These are phyloP conservation scores for Spicauda simplicius DNA, from an alignment of 2,888 invertebrate genomes.

Conservation along the genomic window DNA sequence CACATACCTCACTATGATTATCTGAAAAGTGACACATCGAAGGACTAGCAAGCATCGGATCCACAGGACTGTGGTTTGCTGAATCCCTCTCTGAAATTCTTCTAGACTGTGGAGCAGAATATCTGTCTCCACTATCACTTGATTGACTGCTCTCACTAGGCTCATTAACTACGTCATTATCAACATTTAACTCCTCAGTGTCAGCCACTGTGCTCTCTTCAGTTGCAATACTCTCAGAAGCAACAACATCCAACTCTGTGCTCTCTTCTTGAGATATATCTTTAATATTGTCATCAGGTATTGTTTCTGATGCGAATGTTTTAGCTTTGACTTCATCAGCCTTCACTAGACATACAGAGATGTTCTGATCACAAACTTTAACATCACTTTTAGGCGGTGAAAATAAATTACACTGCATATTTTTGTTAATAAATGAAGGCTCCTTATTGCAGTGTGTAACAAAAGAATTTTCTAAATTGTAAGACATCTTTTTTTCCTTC, in stretches of 20 bases:
- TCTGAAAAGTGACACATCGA: slow-evolving; percentile 89
- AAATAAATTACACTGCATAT: slow-evolving; percentile 46
- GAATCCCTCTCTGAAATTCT: slow-evolving; percentile 86
- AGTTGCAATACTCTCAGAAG: slow-evolving; percentile 55
- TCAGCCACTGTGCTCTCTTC: slow-evolving; percentile 41
- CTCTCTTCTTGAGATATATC: slow-evolving; percentile 54
- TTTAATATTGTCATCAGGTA: slow-evolving; percentile 50
- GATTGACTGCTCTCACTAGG: slow-evolving; percentile 62
- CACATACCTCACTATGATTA: slow-evolving; percentile 86
- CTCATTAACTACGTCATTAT: slow-evolving; percentile 64
- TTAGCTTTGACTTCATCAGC: slow-evolving; percentile 51
- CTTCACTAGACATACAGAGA: slow-evolving; percentile 49
- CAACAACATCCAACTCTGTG: slow-evolving; percentile 55
- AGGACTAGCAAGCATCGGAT: slow-evolving; percentile 88
- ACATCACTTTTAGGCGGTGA: slow-evolving; percentile 58
- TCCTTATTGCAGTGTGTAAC: slow-evolving; percentile 24
- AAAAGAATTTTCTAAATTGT: slow-evolving; percentile 54
- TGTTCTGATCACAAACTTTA: slow-evolving; percentile 50
- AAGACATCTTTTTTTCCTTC: slow-evolving; percentile 70
- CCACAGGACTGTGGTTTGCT: slow-evolving; percentile 91
- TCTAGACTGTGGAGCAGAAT: slow-evolving; percentile 69
- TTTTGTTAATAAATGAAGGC: slow-evolving; percentile 27
- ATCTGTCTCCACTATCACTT: slow-evolving; percentile 63
- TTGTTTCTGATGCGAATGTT: slow-evolving; percentile 51
- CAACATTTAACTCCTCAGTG: slow-evolving; percentile 62